phyloP scores from a whole-genome alignment of 2,888 invertebrate genomes.

The Pogonocherus hispidulus region DNA sequence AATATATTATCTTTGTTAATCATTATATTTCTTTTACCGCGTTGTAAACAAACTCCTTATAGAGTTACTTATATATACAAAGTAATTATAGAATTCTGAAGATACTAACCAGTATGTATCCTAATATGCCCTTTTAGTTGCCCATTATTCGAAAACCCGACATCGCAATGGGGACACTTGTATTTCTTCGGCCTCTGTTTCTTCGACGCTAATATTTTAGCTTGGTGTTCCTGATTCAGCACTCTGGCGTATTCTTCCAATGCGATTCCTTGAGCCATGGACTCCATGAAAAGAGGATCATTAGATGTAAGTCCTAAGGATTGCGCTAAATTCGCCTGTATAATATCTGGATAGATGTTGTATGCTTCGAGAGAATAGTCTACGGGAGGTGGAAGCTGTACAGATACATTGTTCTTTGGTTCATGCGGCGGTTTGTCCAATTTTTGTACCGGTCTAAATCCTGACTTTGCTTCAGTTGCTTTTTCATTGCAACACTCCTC shows the following conservation, averaged over 20 bases:
- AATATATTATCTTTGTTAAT: no score
- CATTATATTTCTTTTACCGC: no score
- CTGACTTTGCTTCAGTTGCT: conserved; percentile 26
- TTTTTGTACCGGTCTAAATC: conserved; percentile 46
- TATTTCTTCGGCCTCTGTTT: conserved; percentile 92
- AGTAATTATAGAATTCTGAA: no score
- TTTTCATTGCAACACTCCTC: neutral
- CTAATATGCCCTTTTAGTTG: conserved; percentile 92
- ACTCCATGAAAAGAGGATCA: conserved; percentile 63
- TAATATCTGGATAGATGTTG: conserved; percentile 45
- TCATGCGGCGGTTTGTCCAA: neutral
- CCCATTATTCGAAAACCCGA: conserved; percentile 94
- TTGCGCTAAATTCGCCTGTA: conserved; percentile 54
- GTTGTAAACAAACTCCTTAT: no score
- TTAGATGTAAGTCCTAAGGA: conserved; percentile 55
- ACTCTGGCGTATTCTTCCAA: conserved; percentile 82
- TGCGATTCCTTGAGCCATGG: conserved; percentile 68
- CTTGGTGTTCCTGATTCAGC: conserved; percentile 79
- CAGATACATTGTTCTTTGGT: neutral
- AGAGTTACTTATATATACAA: no score
- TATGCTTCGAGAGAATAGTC: conserved; percentile 23
- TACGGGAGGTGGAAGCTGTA: conserved; percentile 7
- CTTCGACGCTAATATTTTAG: conserved; percentile 76
- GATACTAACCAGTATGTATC: conserved; percentile 83
- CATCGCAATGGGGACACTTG: conserved; percentile 90